These are phyloP conservation scores for Adineta ricciae DNA, from an alignment of 2,888 invertebrate genomes.

Conservation along the genomic window DNA sequence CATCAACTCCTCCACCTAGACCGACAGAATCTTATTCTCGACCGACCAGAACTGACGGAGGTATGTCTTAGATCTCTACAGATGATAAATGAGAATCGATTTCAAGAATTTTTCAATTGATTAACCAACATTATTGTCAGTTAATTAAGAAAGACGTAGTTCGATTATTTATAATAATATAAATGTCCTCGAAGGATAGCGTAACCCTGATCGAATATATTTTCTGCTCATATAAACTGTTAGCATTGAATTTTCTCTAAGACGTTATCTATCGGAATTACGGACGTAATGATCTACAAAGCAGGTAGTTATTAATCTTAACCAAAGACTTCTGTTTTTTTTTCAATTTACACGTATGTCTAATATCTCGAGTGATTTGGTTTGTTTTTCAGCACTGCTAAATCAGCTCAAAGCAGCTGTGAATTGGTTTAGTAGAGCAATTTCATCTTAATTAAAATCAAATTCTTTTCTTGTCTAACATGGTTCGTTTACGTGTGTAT, in stretches of 20 bases:
- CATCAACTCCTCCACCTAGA: neutral
- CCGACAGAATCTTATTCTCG: neutral
- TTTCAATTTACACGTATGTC: neutral
- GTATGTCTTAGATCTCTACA: neutral
- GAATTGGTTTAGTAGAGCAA: neutral
- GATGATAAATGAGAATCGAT: too few relatives aligned
- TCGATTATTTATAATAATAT: neutral
- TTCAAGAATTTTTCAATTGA: too few relatives aligned
- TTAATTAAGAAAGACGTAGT: neutral
- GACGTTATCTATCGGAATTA: neutral
- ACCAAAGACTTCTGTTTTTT: neutral
- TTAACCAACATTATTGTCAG: too few relatives aligned
- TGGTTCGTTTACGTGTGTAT: neutral
- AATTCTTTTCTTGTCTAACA: neutral
- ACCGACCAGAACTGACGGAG: neutral
- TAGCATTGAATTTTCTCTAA: neutral
- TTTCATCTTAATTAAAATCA: neutral
- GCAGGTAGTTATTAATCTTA: neutral
- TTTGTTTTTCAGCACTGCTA: neutral
- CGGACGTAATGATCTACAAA: neutral
- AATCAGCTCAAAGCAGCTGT: slow-evolving; percentile 2
- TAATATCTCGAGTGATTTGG: neutral
- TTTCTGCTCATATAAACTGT: neutral
- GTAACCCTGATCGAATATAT: neutral
- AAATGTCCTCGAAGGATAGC: neutral